These are phyloP conservation scores for Hemicentrotus pulcherrimus DNA, from an alignment of 35 echinoderm and acorn worm species.

Conservation along the genomic window DNA sequence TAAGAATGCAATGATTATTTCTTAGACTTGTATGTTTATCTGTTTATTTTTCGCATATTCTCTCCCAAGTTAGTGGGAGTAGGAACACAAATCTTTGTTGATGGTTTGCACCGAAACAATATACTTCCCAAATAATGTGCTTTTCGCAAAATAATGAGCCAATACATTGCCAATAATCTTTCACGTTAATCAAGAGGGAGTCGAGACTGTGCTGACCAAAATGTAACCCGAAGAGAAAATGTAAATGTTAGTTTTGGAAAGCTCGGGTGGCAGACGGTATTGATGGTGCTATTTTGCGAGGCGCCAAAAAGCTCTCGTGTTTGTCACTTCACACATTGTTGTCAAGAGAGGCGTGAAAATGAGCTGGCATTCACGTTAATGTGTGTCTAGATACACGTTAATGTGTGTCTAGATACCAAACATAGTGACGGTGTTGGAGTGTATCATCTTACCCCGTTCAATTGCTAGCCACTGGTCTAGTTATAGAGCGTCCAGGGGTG, in stretches of 20 bases:
- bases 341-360: conserved; percentile 2
- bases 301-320: neutral
- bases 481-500: too few relatives aligned
- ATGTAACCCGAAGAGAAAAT: neutral
- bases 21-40: too few relatives aligned
- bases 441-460: neutral
- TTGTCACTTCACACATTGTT: conserved; percentile 10
- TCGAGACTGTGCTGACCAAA: neutral
- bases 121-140: too few relatives aligned
- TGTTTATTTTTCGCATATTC: too few relatives aligned
- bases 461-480: too few relatives aligned
- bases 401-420: neutral
- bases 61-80: too few relatives aligned
- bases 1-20: too few relatives aligned
- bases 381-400: neutral
- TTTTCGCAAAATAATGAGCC: neutral
- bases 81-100: too few relatives aligned
- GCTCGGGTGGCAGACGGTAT: conserved; percentile 7
- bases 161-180: neutral
- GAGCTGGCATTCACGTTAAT: conserved; percentile 1
- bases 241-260: conserved; percentile 5
- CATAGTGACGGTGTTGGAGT: neutral
- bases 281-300: neutral
- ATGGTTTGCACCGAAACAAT: too few relatives aligned
- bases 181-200: neutral